These are phyloP conservation scores for Habroteleia sp. DNA, from an alignment of 2,888 invertebrate genomes.

Conservation along the genomic window DNA sequence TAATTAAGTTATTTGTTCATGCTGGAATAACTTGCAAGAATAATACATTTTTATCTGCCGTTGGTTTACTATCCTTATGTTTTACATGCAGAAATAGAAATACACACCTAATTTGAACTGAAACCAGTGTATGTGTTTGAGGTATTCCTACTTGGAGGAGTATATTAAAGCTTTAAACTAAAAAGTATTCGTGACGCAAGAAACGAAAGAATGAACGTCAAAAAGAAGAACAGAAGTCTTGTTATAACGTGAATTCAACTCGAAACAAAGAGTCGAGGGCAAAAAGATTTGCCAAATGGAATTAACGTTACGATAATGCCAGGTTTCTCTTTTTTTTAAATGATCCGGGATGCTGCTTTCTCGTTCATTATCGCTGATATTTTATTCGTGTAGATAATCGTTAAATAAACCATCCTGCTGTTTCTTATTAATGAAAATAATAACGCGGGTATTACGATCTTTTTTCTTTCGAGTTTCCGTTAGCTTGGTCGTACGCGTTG, in stretches of 20 bases:
- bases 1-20: too few species aligned
- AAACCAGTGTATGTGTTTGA: constrained; percentile 20
- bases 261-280: constrained; percentile 15
- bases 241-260: constrained; percentile 40
- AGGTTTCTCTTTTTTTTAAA: constrained; percentile 29
- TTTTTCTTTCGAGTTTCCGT: too few species aligned
- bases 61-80: too few species aligned
- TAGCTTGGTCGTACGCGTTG: too few species aligned
- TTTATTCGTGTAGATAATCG: constrained; percentile 35
- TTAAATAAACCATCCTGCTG: constrained; percentile 16
- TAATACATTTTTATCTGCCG: too few species aligned
- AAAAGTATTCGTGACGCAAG: constrained; percentile 29
- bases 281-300: constrained; percentile 50
- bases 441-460: neutral
- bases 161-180: constrained; percentile 21
- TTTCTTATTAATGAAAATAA: constrained; percentile 18
- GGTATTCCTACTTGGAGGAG: neutral
- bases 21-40: too few species aligned
- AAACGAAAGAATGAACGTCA: constrained; percentile 31
- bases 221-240: constrained; percentile 37
- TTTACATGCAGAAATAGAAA: too few species aligned
- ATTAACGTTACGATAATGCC: constrained; percentile 42
- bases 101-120: too few species aligned
- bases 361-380: constrained; percentile 18
- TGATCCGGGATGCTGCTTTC: constrained; percentile 10